Evolutionary conservation across 2,888 invertebrate species (phyloP).

Genomic region (Leptinotarsa peninsularis): DNA sequence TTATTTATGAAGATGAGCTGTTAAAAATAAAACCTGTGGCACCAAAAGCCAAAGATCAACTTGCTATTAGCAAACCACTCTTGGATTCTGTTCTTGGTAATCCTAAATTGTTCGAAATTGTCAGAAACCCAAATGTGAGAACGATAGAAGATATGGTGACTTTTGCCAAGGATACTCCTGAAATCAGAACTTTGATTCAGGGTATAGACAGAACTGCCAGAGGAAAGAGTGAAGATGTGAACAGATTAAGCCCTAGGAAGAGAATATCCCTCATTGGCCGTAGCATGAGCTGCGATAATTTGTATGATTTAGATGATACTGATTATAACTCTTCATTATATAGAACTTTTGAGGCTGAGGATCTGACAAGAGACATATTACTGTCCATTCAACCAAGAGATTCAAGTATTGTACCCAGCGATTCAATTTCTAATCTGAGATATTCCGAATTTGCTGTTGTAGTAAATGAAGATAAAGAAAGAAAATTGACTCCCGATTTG

Average conservation of each 20-base stretch:
- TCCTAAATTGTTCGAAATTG: slow-evolving; percentile 58
- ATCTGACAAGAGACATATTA: slow-evolving; percentile 39
- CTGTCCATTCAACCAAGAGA: slow-evolving; percentile 33
- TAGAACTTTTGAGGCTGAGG: slow-evolving; percentile 45
- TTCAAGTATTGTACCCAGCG: slow-evolving; percentile 46
- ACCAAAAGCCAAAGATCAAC: slow-evolving; percentile 58
- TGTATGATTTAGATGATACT: slow-evolving; percentile 42
- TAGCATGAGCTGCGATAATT: slow-evolving; percentile 53
- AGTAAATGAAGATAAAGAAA: slow-evolving; percentile 26
- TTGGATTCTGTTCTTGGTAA: slow-evolving; percentile 60
- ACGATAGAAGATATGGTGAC: slow-evolving; percentile 52
- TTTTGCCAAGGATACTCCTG: slow-evolving; percentile 35
- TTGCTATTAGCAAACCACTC: slow-evolving; percentile 62
- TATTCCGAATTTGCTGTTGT: slow-evolving; percentile 42
- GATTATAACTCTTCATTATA: slow-evolving; percentile 37
- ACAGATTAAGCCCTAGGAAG: slow-evolving; percentile 6
- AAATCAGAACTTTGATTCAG: slow-evolving; percentile 28
- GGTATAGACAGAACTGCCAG: slow-evolving; percentile 31
- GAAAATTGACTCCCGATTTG: slow-evolving; percentile 22
- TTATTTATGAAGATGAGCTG: slow-evolving; percentile 55
- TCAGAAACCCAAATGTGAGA: slow-evolving; percentile 54
- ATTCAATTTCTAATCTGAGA: slow-evolving; percentile 52
- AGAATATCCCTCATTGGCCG: slow-evolving; percentile 38
- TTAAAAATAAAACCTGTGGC: slow-evolving; percentile 56
- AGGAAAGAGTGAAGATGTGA: slow-evolving; percentile 36